Percentiles rank a stretch among this genome's conserved stretches.
phyloP scores from a whole-genome alignment of 1,140 invertebrate species.

The Pseudomyrmex dendroicus region DNA sequence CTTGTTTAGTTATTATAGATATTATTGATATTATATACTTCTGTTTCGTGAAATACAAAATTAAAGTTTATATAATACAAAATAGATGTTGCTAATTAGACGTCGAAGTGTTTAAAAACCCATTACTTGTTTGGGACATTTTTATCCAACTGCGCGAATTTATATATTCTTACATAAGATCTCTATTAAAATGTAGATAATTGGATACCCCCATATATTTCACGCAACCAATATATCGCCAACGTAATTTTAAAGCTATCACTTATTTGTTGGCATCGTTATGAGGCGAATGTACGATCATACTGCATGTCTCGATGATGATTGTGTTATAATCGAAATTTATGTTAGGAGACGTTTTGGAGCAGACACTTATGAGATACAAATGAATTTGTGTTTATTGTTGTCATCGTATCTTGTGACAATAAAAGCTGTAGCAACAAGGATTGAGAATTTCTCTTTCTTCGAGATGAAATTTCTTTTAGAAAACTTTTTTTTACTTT shows the following conservation, averaged over 20 bases:
- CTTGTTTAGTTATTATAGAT: background rate
- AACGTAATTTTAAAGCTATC: constrained; percentile 42
- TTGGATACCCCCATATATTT: background rate
- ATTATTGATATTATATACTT: too few relatives aligned
- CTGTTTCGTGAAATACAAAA: background rate
- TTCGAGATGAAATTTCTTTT: too few relatives aligned
- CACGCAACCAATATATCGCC: constrained; percentile 10
- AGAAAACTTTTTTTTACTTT: too few relatives aligned
- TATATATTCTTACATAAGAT: too few relatives aligned
- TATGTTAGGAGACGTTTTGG: constrained; percentile 53
- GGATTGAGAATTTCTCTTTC: background rate
- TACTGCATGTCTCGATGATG: constrained; percentile 24
- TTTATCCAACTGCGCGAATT: background rate
- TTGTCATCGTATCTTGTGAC: background rate
- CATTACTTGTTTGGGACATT: background rate
- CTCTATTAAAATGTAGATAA: too few relatives aligned
- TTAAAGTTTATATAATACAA: background rate
- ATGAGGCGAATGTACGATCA: constrained; percentile 52
- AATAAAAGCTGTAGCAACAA: background rate
- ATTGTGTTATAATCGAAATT: constrained; percentile 51
- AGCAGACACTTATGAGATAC: constrained; percentile 71
- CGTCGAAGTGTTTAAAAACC: too few relatives aligned
- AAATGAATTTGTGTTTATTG: constrained; percentile 71
- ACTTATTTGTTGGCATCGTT: constrained; percentile 32
- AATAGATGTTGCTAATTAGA: too few relatives aligned